phyloP scores from a whole-genome alignment of 2,113 vertebrate species.

The Speoplatyrhinus poulsoni region DNA sequence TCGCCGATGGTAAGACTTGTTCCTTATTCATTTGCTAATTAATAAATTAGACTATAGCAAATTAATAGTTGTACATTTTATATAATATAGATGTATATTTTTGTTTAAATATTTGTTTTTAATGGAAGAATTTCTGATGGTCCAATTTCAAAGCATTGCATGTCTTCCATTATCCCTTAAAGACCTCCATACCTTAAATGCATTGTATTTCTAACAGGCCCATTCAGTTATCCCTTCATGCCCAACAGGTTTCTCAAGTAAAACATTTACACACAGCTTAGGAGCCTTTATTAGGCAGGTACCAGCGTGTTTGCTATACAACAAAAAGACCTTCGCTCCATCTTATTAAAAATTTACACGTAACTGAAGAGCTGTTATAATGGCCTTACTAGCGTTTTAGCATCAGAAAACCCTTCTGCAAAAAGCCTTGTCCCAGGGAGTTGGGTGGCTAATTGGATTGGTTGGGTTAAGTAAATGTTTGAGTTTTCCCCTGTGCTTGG shows the following conservation, averaged over 20 bases:
- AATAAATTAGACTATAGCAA: too few relatives aligned
- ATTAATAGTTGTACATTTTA: too few relatives aligned
- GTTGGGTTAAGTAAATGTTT: conserved; percentile 81
- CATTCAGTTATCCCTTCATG: conserved; percentile 34
- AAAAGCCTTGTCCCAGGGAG: conserved; percentile 49
- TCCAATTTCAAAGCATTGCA: too few relatives aligned
- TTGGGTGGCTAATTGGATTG: conserved; percentile 71
- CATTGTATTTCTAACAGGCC: too few relatives aligned
- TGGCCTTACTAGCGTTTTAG: conserved; percentile 66
- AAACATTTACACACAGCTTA: conserved; percentile 59
- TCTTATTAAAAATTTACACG: conserved; percentile 73
- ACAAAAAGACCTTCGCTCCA: conserved; percentile 56
- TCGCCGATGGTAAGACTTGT: too few relatives aligned
- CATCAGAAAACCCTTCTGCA: conserved; percentile 43
- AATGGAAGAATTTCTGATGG: too few relatives aligned
- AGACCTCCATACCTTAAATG: too few relatives aligned
- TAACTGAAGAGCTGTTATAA: conserved; percentile 64
- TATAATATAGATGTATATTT: too few relatives aligned
- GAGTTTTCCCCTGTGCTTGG: conserved; percentile 54
- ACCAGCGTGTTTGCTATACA: conserved; percentile 64
- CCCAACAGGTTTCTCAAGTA: conserved; percentile 41
- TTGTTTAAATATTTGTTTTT: too few relatives aligned
- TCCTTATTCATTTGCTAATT: too few relatives aligned
- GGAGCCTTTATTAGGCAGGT: conserved; percentile 59
- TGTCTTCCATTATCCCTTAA: too few relatives aligned